phyloP scores from a whole-genome alignment of 2,888 invertebrate genomes.

The Proisotoma minuta region DNA sequence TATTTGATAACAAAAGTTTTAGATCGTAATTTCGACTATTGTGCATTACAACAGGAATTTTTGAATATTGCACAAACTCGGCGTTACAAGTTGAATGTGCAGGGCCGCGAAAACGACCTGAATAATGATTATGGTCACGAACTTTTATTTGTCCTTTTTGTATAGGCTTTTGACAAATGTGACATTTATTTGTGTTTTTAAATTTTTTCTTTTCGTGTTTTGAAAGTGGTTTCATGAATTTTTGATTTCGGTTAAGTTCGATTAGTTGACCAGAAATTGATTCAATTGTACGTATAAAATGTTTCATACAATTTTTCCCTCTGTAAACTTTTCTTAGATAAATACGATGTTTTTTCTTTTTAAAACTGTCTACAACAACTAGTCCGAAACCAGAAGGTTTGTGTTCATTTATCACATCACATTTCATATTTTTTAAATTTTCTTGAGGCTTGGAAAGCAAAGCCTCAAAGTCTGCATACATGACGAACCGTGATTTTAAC shows the following conservation, averaged over 20 bases:
- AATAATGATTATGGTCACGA: slow-evolving; percentile 17
- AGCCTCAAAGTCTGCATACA: slow-evolving; percentile 11
- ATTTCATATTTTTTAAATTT: not conserved
- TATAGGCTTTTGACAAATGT: not conserved
- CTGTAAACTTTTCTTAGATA: not conserved
- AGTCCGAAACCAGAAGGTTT: not conserved
- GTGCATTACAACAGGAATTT: slow-evolving; percentile 5
- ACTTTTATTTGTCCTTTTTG: not conserved
- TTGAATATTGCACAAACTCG: not conserved
- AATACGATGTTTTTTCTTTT: not conserved
- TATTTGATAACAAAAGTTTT: slow-evolving; percentile 11
- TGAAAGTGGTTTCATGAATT: no score
- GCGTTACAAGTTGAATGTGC: slow-evolving; percentile 9
- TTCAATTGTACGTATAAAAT: not conserved
- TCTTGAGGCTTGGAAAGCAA: not conserved
- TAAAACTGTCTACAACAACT: not conserved
- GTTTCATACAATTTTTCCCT: not conserved
- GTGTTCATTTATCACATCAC: not conserved
- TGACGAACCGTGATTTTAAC: not conserved
- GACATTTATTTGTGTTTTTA: not conserved
- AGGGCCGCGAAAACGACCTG: not conserved
- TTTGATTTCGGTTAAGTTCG: not conserved
- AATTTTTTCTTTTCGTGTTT: not conserved
- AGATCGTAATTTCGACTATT: slow-evolving; percentile 4
- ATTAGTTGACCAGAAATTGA: not conserved